phyloP scores from a whole-genome alignment of 2,113 vertebrate species.

The Perca flavescens region DNA sequence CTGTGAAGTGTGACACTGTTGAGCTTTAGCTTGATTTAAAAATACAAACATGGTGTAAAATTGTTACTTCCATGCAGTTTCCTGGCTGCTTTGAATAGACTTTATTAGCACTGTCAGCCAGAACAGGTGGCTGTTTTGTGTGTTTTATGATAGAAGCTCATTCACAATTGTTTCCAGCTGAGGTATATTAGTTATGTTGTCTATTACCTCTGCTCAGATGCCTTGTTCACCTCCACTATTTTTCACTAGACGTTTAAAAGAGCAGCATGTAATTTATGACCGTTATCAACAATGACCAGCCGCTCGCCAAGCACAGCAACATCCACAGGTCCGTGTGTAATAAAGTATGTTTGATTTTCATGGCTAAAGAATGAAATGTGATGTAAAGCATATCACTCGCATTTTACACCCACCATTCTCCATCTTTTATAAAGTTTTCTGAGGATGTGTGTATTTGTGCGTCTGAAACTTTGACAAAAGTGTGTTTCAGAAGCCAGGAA shows the following conservation, averaged over 20 bases:
- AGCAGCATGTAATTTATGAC: constrained; percentile 14
- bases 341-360: constrained; percentile 35
- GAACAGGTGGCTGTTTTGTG: background rate
- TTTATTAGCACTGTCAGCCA: constrained; percentile 9
- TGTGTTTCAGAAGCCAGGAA: background rate
- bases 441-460: background rate
- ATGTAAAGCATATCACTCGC: background rate
- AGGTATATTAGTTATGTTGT: constrained; percentile 1
- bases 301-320: constrained; percentile 11
- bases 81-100: constrained; percentile 19
- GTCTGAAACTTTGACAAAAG: background rate
- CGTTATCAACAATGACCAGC: constrained; percentile 36
- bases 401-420: constrained; percentile 14
- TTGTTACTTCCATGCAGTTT: constrained; percentile 1
- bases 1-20: constrained; percentile 1
- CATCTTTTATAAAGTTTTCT: constrained; percentile 9
- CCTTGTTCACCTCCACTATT: constrained; percentile 10
- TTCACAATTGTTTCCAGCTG: constrained; percentile 24
- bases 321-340: constrained; percentile 10
- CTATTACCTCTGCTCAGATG: constrained; percentile 25
- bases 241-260: constrained; percentile 4
- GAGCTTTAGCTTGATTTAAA: background rate
- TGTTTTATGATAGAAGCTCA: constrained; percentile 17
- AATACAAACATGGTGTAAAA: constrained; percentile 30
- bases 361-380: constrained; percentile 18